Evolutionary conservation across 1,140 invertebrate species (phyloP).

Genomic region (Pteromalus puparum): DNA sequence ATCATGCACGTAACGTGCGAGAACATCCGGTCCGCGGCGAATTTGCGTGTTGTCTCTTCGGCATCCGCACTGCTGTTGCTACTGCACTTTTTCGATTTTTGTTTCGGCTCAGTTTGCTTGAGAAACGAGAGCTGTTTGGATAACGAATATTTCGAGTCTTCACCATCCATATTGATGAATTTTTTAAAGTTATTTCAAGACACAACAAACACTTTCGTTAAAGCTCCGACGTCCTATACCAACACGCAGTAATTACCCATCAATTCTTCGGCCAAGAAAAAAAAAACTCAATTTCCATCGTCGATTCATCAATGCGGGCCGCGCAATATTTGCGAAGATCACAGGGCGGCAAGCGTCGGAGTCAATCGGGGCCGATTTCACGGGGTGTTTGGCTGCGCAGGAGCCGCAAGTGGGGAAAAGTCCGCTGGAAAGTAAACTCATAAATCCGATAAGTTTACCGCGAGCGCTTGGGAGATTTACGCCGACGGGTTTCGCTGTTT

Average conservation of each 20-base stretch:
- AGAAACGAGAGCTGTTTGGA: too few relatives aligned
- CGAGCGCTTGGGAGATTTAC: constrained; percentile 45
- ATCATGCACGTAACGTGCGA: constrained; percentile 20
- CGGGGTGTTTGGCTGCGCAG: constrained; percentile 18
- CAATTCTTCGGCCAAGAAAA: background rate
- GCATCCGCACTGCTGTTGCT: background rate
- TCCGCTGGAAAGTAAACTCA: constrained; percentile 48
- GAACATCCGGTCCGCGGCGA: constrained; percentile 27
- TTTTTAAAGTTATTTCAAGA: background rate
- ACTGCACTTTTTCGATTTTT: background rate
- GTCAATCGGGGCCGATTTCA: constrained; percentile 34
- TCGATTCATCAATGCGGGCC: background rate
- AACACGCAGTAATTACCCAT: background rate
- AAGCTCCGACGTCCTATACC: background rate
- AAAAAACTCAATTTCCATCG: background rate
- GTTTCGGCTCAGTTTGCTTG: background rate
- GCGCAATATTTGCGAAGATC: constrained; percentile 7
- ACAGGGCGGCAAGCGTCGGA: background rate
- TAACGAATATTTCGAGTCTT: too few relatives aligned
- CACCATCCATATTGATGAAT: too few relatives aligned
- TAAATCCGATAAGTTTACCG: constrained; percentile 61
- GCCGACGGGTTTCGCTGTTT: constrained; percentile 55
- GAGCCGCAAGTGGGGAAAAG: constrained; percentile 1
- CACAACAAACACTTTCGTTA: background rate
- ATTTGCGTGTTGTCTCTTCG: constrained; percentile 21